Conservation (phyloP, 2,113 vertebrate genomes). For the Loxodonta africana region DNA sequence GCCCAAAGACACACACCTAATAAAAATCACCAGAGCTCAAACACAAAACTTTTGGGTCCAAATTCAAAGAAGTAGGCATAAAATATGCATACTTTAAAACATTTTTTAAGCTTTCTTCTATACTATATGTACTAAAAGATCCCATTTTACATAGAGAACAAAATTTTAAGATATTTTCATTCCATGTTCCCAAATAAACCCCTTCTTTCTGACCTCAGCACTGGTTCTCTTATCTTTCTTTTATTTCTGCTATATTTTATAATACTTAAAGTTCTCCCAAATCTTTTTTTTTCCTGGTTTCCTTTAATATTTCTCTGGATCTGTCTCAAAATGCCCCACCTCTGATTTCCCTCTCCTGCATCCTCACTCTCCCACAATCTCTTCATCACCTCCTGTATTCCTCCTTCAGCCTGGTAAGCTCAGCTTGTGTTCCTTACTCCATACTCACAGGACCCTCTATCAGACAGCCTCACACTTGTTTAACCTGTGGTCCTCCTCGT, state of each 20-base stretch:
- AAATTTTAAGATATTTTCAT: background rate
- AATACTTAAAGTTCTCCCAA: background rate
- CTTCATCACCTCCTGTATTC: background rate
- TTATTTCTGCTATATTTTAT: background rate
- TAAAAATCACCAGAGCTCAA: background rate
- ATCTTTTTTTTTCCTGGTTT: background rate
- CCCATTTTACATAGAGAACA: background rate
- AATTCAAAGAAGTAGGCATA: background rate
- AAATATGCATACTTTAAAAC: background rate
- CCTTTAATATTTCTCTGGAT: background rate
- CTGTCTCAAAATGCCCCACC: background rate
- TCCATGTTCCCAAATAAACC: background rate
- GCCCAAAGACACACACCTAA: background rate
- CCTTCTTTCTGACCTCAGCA: background rate
- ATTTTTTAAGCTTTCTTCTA: background rate
- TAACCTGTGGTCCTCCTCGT: background rate
- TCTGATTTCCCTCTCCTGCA: background rate
- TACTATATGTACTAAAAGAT: background rate
- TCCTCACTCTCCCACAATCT: background rate
- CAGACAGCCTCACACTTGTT: background rate
- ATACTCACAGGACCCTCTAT: background rate
- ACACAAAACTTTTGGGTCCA: background rate
- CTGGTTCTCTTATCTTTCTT: background rate
- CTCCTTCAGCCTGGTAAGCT: background rate
- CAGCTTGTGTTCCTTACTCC: background rate